phyloP scores from a whole-genome alignment of 2,888 invertebrate species.

The Epicampocera succincta region DNA sequence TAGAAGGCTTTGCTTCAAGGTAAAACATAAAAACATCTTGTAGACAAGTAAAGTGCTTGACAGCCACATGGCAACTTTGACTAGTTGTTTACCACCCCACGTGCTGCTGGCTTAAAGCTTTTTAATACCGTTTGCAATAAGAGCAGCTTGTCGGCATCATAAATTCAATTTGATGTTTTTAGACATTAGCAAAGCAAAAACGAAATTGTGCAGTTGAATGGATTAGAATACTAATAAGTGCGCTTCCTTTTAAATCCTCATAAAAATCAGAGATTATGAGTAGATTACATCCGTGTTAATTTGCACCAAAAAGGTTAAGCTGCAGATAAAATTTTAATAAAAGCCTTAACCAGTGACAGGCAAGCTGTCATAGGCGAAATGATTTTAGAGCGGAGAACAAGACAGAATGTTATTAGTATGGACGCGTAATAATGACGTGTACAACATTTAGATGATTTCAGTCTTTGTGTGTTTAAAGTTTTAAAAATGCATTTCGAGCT shows the following conservation, averaged over 20 bases:
- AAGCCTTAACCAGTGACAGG: too few species aligned
- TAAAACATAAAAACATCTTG: conserved; percentile 1
- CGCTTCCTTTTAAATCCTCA: neutral
- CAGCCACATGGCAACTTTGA: conserved; percentile 14
- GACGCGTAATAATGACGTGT: neutral
- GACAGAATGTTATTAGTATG: neutral
- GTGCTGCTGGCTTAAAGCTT: conserved; percentile 18
- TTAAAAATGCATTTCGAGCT: too few species aligned
- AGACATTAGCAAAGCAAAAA: neutral
- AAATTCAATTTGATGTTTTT: conserved; percentile 19
- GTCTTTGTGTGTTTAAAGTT: too few species aligned
- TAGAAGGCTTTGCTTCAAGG: neutral
- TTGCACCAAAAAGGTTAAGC: conserved; percentile 2
- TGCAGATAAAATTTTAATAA: neutral
- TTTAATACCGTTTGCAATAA: conserved; percentile 15
- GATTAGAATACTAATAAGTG: neutral
- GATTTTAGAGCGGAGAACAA: neutral
- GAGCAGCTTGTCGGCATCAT: conserved; percentile 35
- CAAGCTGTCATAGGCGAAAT: neutral
- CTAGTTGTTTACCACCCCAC: conserved; percentile 25
- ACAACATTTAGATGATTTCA: too few species aligned
- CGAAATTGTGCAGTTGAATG: conserved; percentile 3
- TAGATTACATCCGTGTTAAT: conserved; percentile 36
- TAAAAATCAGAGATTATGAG: conserved; percentile 28
- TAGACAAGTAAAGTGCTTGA: conserved; percentile 10